Base-by-base conservation (phyloP, 2,113 vertebrate species). In the Paracyprichromis sp. region DNA sequence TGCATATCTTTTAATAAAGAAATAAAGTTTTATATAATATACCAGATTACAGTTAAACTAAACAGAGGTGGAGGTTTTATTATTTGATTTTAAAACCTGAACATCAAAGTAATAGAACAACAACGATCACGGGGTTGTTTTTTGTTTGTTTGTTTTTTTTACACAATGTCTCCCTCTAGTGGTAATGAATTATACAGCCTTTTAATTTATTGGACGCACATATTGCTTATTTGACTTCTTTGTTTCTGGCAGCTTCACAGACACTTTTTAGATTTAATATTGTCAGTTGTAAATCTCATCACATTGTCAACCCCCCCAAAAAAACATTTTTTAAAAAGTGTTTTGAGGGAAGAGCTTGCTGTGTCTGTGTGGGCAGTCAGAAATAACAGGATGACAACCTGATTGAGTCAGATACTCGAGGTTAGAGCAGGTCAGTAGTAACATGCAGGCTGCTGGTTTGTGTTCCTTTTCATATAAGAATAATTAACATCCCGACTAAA, bases 111-210 rank as follows among this genome's bases (percentile, higher is more conserved):
- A 73, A 45, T 2, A 17, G 38, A 17, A 2, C 8, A 26, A 73
- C 5, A 6, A 47, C 0, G 0, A 73, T 4, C 8, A 16, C n/a
- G 0, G 21, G 13, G 0, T 4, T 1, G 0, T 34, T 63, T 1
- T 9, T n/a, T 1, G 0, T 4, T 11, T 57, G 54, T 0, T 40
- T 26, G 26, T 34, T 61, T 69, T 0, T 1, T 29, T 2, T 26
- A 19, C 43, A 7, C 1, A 47, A 47, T 29, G 9, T 7, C 43
- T 7, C 24, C 43, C 40, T 47, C 24, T 76, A 29, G 0, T 76
- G 71, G 43, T 1, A 76, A 29, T 4, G 14, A 76, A 29, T 29
- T 29, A 29, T 29, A 76, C 1, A 11, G 40, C 24, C 9, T 8
- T 0, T 0, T 5, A 19, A 17, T 76, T 47, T 47, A 29, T 2